A percentile compares a stretch with the other conserved stretches of the same genome.
These are phyloP conservation scores for Sebastes ruberrimus DNA, from an alignment of 2,797 vertebrate species.

Conservation along the genomic window DNA sequence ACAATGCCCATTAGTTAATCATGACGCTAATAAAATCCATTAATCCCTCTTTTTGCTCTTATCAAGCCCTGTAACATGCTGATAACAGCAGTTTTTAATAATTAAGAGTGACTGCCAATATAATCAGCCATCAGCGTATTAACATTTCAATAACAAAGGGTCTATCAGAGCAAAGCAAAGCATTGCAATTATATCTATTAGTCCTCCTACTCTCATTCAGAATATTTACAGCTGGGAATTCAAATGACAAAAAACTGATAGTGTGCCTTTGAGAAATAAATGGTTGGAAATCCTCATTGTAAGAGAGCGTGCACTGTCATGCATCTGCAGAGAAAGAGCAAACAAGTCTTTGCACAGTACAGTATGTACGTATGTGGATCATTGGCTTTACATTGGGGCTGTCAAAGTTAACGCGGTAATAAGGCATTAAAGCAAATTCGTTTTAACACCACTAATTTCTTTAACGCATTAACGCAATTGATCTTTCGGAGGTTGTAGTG, in stretches of 20 bases:
- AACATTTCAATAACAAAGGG: slow-evolving; percentile 34
- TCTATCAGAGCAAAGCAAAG: slow-evolving; percentile 16
- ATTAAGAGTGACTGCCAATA: slow-evolving; percentile 24
- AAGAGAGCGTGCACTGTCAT: not conserved
- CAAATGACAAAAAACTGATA: slow-evolving; percentile 6
- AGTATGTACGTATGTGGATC: not conserved
- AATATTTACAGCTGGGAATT: slow-evolving; percentile 6
- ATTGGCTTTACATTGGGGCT: not conserved
- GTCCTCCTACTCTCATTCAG: not conserved
- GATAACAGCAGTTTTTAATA: slow-evolving; percentile 37
- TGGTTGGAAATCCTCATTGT: not conserved
- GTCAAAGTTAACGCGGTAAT: accelerated
- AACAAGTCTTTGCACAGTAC: not conserved
- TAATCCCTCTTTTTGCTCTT: slow-evolving; percentile 35
- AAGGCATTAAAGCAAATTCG: too few relatives aligned
- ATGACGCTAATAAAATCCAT: slow-evolving; percentile 35
- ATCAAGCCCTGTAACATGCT: slow-evolving; percentile 17
- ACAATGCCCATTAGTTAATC: slow-evolving; percentile 27
- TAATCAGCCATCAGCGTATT: slow-evolving; percentile 20
- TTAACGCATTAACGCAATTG: too few relatives aligned
- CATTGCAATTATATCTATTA: not conserved
- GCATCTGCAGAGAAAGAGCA: slow-evolving; percentile 12
- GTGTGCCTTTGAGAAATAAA: slow-evolving; percentile 6
- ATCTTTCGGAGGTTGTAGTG: too few relatives aligned
- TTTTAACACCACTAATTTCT: too few relatives aligned